Evolutionary conservation across 2,113 vertebrate genomes (phyloP).

Genomic region (Paramisgurnus dabryanus): DNA sequence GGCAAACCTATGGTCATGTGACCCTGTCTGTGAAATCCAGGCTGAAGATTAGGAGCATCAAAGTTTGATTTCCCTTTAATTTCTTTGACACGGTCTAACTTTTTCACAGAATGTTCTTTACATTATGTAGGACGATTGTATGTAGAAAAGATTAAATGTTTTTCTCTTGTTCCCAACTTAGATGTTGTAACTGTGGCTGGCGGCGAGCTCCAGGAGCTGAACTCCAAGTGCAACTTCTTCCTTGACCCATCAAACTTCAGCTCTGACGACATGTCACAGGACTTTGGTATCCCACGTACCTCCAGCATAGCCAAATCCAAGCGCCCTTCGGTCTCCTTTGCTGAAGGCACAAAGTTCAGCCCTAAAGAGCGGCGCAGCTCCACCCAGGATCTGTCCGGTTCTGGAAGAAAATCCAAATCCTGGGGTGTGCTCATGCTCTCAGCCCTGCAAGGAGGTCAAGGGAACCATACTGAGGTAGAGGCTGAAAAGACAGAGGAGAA

Average conservation of each 20-base stretch:
- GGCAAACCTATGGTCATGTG: too few relatives aligned
- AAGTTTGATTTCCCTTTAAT: too few relatives aligned
- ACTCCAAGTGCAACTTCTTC: constrained; percentile 72
- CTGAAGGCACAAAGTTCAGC: constrained; percentile 90
- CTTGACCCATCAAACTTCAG: constrained; percentile 75
- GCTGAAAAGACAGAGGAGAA: constrained; percentile 50
- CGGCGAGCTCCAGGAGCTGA: constrained; percentile 78
- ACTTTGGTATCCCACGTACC: constrained; percentile 90
- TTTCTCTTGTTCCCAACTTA: constrained; percentile 49
- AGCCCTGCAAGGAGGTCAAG: constrained; percentile 60
- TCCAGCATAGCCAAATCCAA: constrained; percentile 94
- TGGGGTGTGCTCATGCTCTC: constrained; percentile 76
- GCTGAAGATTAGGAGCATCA: too few relatives aligned
- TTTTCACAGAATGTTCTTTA: too few relatives aligned
- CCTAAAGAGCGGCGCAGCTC: constrained; percentile 75
- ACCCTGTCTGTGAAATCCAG: too few relatives aligned
- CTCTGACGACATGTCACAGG: constrained; percentile 80
- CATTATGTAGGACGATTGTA: too few relatives aligned
- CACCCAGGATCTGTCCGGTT: constrained; percentile 69
- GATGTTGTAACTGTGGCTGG: constrained; percentile 70
- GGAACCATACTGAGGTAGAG: constrained; percentile 59
- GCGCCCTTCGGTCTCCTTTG: constrained; percentile 92
- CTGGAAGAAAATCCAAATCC: constrained; percentile 76
- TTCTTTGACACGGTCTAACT: too few relatives aligned
- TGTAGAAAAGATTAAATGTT: background rate